Conservation (phyloP, 92 coral and sea anemone species). For the Phymanthus crucifer region DNA sequence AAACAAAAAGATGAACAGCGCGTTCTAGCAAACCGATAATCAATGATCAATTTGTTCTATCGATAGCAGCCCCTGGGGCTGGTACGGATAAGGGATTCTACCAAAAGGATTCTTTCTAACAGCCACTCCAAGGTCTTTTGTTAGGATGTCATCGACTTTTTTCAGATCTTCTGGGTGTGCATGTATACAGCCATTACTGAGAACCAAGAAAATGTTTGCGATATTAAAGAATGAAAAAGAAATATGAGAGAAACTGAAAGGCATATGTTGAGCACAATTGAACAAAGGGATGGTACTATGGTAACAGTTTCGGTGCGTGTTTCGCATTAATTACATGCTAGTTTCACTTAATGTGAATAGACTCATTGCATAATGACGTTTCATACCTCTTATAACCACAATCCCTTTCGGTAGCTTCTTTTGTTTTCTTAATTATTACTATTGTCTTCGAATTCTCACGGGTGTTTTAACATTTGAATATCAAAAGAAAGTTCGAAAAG, state of each 20-base stretch:
- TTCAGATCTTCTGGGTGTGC: conserved; percentile 79
- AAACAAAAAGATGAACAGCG: no score
- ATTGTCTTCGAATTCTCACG: no score
- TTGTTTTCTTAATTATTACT: no score
- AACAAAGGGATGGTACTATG: no score
- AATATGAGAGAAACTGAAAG: background rate
- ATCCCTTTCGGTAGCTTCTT: no score
- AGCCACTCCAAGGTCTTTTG: conserved; percentile 57
- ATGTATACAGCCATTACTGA: conserved; percentile 88
- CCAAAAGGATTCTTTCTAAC: conserved; percentile 65
- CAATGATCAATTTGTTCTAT: conserved; percentile 62
- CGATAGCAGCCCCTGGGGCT: conserved; percentile 84
- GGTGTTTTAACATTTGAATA: no score
- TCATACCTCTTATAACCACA: no score
- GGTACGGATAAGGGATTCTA: conserved; percentile 71
- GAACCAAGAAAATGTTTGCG: conserved; percentile 4
- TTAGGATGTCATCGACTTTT: conserved; percentile 62
- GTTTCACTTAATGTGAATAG: no score
- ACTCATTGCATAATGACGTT: no score
- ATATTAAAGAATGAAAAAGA: background rate
- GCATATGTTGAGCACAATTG: background rate
- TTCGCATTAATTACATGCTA: background rate
- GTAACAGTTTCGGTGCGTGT: background rate
- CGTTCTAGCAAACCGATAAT: background rate
- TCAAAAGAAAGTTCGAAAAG: no score